Evolutionary conservation across 2,888 invertebrate genomes (phyloP).

Genomic region (Campaea margaritaria): DNA sequence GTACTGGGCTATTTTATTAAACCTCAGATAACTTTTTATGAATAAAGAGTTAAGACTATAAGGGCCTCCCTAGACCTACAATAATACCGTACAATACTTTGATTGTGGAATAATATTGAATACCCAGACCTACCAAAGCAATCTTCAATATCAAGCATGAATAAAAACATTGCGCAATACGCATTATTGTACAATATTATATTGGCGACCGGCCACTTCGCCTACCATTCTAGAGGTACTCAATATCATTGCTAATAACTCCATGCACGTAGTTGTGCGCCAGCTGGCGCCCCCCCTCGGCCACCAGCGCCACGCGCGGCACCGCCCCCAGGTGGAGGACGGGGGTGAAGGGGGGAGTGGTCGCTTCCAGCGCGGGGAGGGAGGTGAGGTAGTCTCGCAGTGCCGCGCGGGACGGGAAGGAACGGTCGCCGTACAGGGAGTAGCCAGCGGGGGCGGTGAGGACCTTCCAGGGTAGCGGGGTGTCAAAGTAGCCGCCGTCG

Average conservation of each 20-base stretch:
- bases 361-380: constrained; percentile 50
- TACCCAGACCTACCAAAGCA: too few species aligned
- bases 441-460: constrained; percentile 48
- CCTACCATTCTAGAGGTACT: constrained; percentile 59
- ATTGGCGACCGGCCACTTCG: not conserved
- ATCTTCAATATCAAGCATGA: too few species aligned
- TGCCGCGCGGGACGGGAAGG: constrained; percentile 59
- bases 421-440: constrained; percentile 62
- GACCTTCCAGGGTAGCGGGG: constrained; percentile 59
- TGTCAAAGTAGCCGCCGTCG: constrained; percentile 78
- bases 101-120: too few species aligned
- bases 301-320: constrained; percentile 59
- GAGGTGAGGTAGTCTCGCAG: constrained; percentile 51
- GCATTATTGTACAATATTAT: too few species aligned
- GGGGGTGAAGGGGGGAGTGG: constrained; percentile 46
- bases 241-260: constrained; percentile 54
- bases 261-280: constrained; percentile 63
- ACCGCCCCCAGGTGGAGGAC: constrained; percentile 49
- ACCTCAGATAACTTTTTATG: too few species aligned
- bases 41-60: too few species aligned
- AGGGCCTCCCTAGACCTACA: too few species aligned
- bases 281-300: constrained; percentile 60
- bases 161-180: too few species aligned
- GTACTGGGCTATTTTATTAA: too few species aligned
- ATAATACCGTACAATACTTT: too few species aligned